Base-by-base conservation (phyloP, 2,113 vertebrate genomes). In the Ailurus styani region DNA sequence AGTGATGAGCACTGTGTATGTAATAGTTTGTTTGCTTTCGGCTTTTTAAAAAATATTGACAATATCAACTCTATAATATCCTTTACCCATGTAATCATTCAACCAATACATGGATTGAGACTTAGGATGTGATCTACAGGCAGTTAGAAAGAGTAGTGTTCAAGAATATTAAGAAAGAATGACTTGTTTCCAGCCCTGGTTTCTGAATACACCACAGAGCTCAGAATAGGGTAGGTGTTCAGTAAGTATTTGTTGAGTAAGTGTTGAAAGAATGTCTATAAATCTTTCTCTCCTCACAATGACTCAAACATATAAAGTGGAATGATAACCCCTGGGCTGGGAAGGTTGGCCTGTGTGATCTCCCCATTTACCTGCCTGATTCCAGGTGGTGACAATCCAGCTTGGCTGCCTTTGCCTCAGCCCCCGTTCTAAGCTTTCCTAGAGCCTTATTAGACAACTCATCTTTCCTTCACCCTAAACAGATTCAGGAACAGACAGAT, bases 221-320 rank as follows among this genome's bases (percentile, higher is more conserved):
- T 94, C 90, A 78, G 40, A 87, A 37, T 17, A 78, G 94, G 93
- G 70, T 97, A 96, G 95, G 87, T 95, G 92, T 97, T 96, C 94
- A 90, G 81, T 96, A 98, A 97, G 95, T 96, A 97, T 89, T 84
- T 96, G 96, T 96, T 70, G 97, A 92, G 31, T 87, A 81, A 96
- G 96, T 91, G 97, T 82, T 96, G 96, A 97, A 97, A 97, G 90
- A 95, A 88, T 31, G 50, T 60, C 79, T 87, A 88, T 97, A 98
- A 96, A 98, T 96, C 93, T 96, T 95, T 96, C 97, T 96, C 15
- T 66, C 47, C 81, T 90, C 96, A 29, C 66, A 85, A 6, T 97
- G 90, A 97, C 70, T 96, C 96, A 97, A 90, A 77, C 87, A 45
- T 5, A 86, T 27, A 82, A 84, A 91, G 60, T 6, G 60, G 84